These are phyloP conservation scores for Cyanoramphus novaezelandiae DNA, from an alignment of 2,113 vertebrate genomes.

Conservation along the genomic window DNA sequence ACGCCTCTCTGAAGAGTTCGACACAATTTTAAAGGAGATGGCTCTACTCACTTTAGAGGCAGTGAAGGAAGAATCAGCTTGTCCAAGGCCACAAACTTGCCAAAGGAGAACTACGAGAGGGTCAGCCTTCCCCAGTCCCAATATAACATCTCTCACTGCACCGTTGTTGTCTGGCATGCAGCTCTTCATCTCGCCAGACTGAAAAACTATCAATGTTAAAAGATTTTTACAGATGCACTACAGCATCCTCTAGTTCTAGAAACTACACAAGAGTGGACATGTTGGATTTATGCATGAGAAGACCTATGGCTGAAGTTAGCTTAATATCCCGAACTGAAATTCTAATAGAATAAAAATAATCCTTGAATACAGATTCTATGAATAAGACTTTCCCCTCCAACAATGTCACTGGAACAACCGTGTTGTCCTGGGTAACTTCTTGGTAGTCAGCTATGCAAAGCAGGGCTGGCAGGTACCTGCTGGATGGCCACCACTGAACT, in stretches of 20 bases:
- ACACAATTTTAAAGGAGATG: background rate
- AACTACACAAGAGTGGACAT: background rate
- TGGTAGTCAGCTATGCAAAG: background rate
- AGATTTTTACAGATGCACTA: background rate
- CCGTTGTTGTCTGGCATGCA: background rate
- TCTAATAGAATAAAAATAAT: background rate
- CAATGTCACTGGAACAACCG: rapidly evolving
- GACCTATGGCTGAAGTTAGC: background rate
- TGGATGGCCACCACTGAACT: background rate
- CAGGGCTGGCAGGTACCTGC: background rate
- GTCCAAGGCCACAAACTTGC: background rate
- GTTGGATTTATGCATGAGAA: background rate
- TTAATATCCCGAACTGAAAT: background rate
- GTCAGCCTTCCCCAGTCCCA: background rate
- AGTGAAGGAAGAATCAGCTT: background rate
- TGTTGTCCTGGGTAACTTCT: background rate
- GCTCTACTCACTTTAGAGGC: background rate
- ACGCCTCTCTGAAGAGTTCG: background rate
- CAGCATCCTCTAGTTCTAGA: background rate
- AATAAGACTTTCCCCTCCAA: background rate
- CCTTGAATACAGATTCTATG: background rate
- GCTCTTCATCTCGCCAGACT: background rate
- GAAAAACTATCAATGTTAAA: background rate
- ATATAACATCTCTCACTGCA: rapidly evolving
- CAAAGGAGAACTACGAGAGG: background rate